Percentiles rank a stretch among this genome's conserved stretches.
Conservation (phyloP, 2,113 vertebrate genomes). For the Myiopsitta monachus region DNA sequence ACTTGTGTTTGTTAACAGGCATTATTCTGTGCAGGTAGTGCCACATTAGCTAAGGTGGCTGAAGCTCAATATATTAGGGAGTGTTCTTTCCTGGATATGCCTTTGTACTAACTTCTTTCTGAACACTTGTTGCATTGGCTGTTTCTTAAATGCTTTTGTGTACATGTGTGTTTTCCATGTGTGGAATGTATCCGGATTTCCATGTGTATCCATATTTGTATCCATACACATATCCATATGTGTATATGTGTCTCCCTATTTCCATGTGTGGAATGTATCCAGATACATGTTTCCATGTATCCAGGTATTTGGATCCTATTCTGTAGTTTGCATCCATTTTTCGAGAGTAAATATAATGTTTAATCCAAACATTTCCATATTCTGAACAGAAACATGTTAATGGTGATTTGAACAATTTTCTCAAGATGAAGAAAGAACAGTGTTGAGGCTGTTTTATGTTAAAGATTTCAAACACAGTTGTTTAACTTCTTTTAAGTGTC, state of each 20-base stretch:
- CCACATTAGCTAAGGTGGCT: not conserved
- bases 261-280: too few species aligned
- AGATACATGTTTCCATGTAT: too few species aligned
- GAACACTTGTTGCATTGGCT: not conserved
- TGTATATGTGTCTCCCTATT: too few species aligned
- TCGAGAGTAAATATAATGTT: not conserved
- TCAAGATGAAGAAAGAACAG: constrained; percentile 21
- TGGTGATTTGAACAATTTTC: constrained; percentile 3
- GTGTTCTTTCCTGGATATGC: not conserved
- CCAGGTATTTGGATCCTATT: not conserved
- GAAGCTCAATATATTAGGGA: not conserved
- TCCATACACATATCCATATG: too few species aligned
- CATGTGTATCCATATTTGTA: too few species aligned
- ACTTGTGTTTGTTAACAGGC: not conserved
- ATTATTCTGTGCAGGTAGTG: not conserved
- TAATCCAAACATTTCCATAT: constrained; percentile 9
- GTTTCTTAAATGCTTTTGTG: not conserved
- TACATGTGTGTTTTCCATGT: accelerated
- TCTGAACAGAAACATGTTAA: not conserved
- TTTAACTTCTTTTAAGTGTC: constrained; percentile 50
- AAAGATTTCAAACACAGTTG: constrained; percentile 33
- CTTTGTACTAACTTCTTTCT: not conserved
- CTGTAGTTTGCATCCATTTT: not conserved
- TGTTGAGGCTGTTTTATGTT: constrained; percentile 26
- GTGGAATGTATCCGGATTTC: too few species aligned